Evolutionary conservation across 2,113 vertebrate genomes (phyloP).

Genomic region (Caranx ignobilis): DNA sequence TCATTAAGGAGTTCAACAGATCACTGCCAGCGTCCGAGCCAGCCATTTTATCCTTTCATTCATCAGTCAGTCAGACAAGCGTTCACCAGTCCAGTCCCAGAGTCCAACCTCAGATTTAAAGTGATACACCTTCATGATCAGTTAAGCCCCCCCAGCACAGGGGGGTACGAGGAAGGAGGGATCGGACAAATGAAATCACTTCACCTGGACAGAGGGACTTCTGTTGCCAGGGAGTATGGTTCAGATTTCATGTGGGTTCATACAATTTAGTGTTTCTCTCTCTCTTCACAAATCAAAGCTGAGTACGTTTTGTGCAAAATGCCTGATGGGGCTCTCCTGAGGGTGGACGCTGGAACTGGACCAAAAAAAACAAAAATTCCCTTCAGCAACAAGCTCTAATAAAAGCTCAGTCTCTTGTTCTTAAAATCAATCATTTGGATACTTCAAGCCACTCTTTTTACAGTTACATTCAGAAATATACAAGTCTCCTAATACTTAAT

Average conservation of each 20-base stretch:
- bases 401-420: conserved; percentile 13
- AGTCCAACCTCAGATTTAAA: neutral
- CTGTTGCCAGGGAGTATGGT: neutral
- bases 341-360: conserved; percentile 31
- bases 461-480: conserved; percentile 51
- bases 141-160: neutral
- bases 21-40: conserved; percentile 67
- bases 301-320: neutral
- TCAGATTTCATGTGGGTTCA: neutral
- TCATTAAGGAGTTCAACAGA: conserved; percentile 50
- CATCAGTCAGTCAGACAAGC: conserved; percentile 8
- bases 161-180: neutral
- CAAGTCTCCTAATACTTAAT: neutral
- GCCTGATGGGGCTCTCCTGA: neutral
- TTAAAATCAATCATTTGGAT: conserved; percentile 62
- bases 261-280: neutral
- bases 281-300: neutral
- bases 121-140: neutral
- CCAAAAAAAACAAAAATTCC: conserved; percentile 13
- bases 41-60: conserved; percentile 24
- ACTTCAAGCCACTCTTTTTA: conserved; percentile 33
- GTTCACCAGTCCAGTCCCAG: conserved; percentile 33
- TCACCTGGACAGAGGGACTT: neutral
- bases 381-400: conserved; percentile 12
- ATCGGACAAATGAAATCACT: neutral